Evolutionary conservation across 2,797 vertebrate species (phyloP).

Genomic region (Peromyscus eremicus): DNA sequence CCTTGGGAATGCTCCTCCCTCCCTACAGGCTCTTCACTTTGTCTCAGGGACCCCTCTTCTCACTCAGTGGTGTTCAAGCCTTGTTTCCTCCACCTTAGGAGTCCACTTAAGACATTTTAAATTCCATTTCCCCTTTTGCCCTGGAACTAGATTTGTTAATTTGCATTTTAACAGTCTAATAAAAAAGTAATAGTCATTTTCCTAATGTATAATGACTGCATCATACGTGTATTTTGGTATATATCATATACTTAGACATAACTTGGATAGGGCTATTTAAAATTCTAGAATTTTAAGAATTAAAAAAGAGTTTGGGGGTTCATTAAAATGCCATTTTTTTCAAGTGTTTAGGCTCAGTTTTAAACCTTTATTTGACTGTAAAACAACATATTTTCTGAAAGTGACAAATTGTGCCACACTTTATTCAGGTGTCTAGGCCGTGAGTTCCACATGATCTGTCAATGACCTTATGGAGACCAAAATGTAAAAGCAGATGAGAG

Average conservation of each 20-base stretch:
- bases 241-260: slow-evolving; percentile 9
- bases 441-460: slow-evolving; percentile 89
- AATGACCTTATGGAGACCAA: slow-evolving; percentile 81
- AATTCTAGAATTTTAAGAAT: slow-evolving; percentile 84
- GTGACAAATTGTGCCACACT: slow-evolving; percentile 94
- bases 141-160: not conserved
- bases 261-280: slow-evolving; percentile 85
- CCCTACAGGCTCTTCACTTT: not conserved
- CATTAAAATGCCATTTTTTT: slow-evolving; percentile 81
- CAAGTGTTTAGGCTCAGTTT: slow-evolving; percentile 90
- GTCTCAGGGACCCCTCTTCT: not conserved
- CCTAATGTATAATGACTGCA: too few species aligned
- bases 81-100: slow-evolving; percentile 69
- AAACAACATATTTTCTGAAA: slow-evolving; percentile 95
- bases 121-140: not conserved
- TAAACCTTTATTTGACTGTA: slow-evolving; percentile 94
- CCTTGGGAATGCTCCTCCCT: not conserved
- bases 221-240: not conserved
- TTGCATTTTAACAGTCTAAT: not conserved
- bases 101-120: not conserved
- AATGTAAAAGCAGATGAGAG: slow-evolving; percentile 60
- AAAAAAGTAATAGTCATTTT: not conserved
- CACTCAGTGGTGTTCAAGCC: not conserved
- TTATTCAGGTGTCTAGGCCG: slow-evolving; percentile 86
- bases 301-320: slow-evolving; percentile 46